These are phyloP conservation scores for Chamaetylas fuelleborni DNA, from an alignment of 2,113 vertebrate species.

Conservation along the genomic window DNA sequence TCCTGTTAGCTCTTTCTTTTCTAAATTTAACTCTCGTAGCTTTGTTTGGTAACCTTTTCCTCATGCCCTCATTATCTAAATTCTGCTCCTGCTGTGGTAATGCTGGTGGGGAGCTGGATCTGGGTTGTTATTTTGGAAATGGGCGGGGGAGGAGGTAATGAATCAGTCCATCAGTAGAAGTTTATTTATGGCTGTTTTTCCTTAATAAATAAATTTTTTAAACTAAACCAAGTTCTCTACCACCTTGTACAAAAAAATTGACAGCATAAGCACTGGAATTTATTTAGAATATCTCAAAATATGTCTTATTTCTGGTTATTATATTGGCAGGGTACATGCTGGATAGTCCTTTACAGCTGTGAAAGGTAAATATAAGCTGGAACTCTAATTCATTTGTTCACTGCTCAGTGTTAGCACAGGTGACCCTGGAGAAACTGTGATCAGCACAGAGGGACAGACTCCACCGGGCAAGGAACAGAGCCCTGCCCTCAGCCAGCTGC, in stretches of 20 bases:
- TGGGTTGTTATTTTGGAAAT: conserved; percentile 46
- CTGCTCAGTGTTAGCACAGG: background rate
- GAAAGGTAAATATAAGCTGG: background rate
- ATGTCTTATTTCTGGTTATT: background rate
- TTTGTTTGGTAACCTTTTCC: conserved; percentile 56
- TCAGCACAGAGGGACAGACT: background rate
- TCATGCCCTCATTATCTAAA: conserved; percentile 54
- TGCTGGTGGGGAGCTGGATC: conserved; percentile 11
- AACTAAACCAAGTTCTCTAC: background rate
- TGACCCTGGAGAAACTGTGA: background rate
- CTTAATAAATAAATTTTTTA: background rate
- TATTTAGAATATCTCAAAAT: background rate
- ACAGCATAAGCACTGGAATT: background rate
- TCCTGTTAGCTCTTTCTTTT: conserved; percentile 55
- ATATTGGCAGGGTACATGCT: background rate
- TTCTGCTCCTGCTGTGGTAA: conserved; percentile 49
- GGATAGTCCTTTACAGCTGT: background rate
- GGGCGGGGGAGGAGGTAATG: background rate
- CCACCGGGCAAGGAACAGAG: background rate
- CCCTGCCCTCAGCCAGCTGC: background rate
- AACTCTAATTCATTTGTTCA: background rate
- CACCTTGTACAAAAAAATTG: background rate
- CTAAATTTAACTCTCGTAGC: conserved; percentile 28
- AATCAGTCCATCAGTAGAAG: conserved; percentile 16
- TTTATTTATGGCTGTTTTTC: conserved; percentile 40